Evolutionary conservation across 2,797 vertebrate species (phyloP).

Genomic region (Enteromius paludinosus): DNA sequence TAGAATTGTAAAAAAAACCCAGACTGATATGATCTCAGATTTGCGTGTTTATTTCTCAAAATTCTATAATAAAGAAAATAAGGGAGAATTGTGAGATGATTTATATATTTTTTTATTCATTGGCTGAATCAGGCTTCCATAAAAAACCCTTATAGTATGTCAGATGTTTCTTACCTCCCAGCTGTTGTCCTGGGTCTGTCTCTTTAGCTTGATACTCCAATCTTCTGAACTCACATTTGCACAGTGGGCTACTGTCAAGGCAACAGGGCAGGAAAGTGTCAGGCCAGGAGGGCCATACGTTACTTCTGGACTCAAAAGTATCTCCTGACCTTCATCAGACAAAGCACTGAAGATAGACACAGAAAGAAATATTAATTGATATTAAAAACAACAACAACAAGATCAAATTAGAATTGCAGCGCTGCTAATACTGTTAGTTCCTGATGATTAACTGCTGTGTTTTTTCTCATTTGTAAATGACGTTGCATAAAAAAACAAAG

Average conservation of each 20-base stretch:
- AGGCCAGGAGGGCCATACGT: constrained; percentile 89
- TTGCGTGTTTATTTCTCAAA: no score
- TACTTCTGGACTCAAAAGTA: constrained; percentile 92
- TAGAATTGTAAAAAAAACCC: no score
- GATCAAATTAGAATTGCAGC: background rate
- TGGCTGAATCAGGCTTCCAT: no score
- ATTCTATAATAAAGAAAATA: no score
- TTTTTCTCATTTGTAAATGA: constrained; percentile 21
- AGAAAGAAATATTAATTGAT: background rate
- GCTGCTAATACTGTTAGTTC: constrained; percentile 3
- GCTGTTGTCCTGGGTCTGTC: constrained; percentile 84
- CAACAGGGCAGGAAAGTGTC: constrained; percentile 85
- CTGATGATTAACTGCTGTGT: background rate
- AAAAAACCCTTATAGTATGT: background rate
- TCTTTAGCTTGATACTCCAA: constrained; percentile 92
- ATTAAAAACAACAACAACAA: background rate
- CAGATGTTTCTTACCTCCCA: constrained; percentile 87
- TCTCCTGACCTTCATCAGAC: constrained; percentile 85
- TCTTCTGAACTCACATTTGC: constrained; percentile 86
- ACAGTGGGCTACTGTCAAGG: constrained; percentile 94
- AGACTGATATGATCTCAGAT: no score
- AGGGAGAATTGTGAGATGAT: no score
- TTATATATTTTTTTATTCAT: no score
- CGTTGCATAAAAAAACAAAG: constrained; percentile 7
- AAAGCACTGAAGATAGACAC: constrained; percentile 75